These are phyloP conservation scores for Ellobius talpinus DNA, from an alignment of 2,113 vertebrate species.

Conservation along the genomic window DNA sequence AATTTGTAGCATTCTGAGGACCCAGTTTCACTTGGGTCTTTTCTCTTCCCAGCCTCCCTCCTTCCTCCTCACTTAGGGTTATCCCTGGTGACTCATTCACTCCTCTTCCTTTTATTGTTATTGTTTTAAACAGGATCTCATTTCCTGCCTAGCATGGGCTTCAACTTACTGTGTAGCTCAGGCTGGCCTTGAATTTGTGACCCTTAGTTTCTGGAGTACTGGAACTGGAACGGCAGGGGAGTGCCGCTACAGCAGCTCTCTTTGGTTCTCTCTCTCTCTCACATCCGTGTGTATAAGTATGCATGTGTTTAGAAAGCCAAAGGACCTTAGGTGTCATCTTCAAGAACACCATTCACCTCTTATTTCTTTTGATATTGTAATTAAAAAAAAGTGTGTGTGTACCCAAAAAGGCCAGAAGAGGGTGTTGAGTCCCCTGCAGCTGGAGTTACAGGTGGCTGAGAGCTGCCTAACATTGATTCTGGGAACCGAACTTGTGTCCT, in stretches of 20 bases:
- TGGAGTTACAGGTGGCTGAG: neutral
- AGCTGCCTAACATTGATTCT: neutral
- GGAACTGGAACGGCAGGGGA: neutral
- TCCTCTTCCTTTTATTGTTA: neutral
- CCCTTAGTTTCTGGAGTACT: neutral
- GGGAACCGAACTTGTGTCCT: neutral
- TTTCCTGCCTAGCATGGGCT: neutral
- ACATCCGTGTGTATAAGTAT: too few relatives aligned
- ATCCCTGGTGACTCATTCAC: neutral
- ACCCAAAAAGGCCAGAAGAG: neutral
- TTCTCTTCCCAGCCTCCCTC: neutral
- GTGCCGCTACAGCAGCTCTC: neutral
- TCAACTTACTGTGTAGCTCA: neutral
- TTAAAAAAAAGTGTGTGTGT: neutral
- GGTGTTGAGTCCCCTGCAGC: neutral
- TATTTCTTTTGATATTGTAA: neutral
- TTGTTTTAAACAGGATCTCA: neutral
- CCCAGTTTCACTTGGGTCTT: neutral
- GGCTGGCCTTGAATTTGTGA: neutral
- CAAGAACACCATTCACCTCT: neutral
- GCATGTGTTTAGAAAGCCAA: neutral
- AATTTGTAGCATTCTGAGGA: neutral
- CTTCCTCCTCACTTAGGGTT: neutral
- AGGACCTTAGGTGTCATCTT: neutral
- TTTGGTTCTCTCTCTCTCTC: neutral